These are phyloP conservation scores for Ecdyonurus torrentis DNA, from an alignment of 2,888 invertebrate genomes.

Conservation along the genomic window DNA sequence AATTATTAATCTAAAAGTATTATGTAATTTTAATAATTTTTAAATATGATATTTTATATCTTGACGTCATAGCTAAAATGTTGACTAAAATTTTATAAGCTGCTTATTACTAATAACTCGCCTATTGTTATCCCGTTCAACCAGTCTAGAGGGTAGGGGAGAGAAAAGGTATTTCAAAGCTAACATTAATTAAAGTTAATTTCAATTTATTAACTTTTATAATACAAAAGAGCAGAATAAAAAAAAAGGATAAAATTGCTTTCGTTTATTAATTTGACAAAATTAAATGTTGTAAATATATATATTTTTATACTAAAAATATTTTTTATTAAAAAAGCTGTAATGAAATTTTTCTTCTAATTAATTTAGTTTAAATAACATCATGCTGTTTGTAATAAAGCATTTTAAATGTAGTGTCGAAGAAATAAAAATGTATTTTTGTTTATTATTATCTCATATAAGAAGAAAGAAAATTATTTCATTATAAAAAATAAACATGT, in stretches of 20 bases:
- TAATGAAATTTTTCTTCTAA: background rate
- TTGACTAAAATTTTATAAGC: background rate
- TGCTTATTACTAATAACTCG: background rate
- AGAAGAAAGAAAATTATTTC: no score
- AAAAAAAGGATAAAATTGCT: background rate
- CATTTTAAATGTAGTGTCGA: no score
- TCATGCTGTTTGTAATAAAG: no score
- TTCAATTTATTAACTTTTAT: background rate
- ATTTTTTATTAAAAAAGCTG: background rate
- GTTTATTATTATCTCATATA: no score
- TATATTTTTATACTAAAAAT: background rate
- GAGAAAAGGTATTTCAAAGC: background rate
- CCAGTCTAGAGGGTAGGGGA: background rate
- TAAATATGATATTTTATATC: background rate
- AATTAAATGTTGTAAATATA: background rate
- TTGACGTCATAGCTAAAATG: background rate
- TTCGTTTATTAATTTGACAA: background rate
- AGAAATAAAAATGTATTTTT: no score
- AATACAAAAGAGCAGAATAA: background rate
- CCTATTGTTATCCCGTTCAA: background rate
- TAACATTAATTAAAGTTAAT: background rate
- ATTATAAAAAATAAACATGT: no score
- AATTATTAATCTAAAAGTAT: no score
- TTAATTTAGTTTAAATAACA: background rate
- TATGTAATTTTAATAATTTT: background rate